Conservation (phyloP, 2,888 invertebrate species). For the Tethea ocularis region DNA sequence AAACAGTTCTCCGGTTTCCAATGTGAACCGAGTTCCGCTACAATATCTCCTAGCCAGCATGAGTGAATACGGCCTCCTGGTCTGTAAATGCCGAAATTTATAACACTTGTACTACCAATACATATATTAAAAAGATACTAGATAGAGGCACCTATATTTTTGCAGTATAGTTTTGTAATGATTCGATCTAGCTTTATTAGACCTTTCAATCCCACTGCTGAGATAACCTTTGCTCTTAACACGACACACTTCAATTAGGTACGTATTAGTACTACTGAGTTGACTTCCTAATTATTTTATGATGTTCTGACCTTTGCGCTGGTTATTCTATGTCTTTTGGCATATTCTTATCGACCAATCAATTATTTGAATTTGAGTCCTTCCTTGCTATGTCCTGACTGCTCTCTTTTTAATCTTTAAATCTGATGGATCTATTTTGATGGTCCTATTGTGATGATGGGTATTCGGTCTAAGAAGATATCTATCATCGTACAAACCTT, state of each 20-base stretch:
- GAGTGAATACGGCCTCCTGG: slow-evolving; percentile 91
- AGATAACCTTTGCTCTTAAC: neutral
- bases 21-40: slow-evolving; percentile 89
- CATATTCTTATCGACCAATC: too few species aligned
- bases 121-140: neutral
- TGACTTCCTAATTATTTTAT: neutral
- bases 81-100: slow-evolving; percentile 63
- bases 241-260: neutral
- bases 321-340: too few species aligned
- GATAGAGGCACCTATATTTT: neutral
- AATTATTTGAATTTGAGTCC: too few species aligned
- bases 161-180: neutral
- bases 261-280: neutral
- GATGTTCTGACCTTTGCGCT: too few species aligned
- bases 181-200: neutral
- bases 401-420: too few species aligned
- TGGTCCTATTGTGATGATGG: too few species aligned
- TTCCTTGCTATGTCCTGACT: too few species aligned
- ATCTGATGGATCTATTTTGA: too few species aligned
- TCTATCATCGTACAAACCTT: too few species aligned
- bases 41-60: slow-evolving; percentile 89
- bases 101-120: neutral
- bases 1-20: slow-evolving; percentile 83
- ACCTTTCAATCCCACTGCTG: neutral
- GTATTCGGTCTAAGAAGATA: too few species aligned